Conservation (phyloP, 2,113 vertebrate genomes). For the Sisor rabdophorus region DNA sequence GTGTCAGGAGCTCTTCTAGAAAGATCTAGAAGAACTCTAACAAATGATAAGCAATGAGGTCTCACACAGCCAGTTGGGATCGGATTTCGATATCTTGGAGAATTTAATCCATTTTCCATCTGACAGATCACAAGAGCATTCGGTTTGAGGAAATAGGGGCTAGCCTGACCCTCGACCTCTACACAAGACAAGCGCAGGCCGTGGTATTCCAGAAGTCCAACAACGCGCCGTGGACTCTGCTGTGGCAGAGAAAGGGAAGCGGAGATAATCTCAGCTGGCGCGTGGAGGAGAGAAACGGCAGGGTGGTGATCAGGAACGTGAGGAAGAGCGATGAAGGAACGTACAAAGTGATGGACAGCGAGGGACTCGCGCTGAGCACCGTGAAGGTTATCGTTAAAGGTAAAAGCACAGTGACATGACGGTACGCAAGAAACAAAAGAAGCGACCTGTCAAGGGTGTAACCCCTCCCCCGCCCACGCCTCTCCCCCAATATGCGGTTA, state of each 20-base stretch:
- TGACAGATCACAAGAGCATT: slow-evolving; percentile 54
- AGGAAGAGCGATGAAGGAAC: slow-evolving; percentile 43
- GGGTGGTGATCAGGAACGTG: slow-evolving; percentile 47
- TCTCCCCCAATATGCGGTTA: no score
- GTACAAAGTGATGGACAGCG: slow-evolving; percentile 62
- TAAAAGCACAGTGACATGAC: slow-evolving; percentile 25
- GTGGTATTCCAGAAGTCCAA: slow-evolving; percentile 58
- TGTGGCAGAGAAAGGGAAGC: slow-evolving; percentile 52
- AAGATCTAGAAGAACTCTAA: no score
- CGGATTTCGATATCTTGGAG: not conserved
- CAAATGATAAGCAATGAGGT: no score
- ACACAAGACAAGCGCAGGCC: slow-evolving; percentile 48
- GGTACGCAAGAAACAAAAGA: no score
- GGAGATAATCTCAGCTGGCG: not conserved
- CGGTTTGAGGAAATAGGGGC: slow-evolving; percentile 31
- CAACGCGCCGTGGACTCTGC: slow-evolving; percentile 20
- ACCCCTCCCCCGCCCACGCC: no score
- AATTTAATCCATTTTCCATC: not conserved
- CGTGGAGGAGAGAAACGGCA: not conserved
- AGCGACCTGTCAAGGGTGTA: no score
- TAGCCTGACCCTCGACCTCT: slow-evolving; percentile 58
- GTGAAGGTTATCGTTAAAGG: slow-evolving; percentile 57
- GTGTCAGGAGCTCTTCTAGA: no score
- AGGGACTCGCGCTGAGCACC: slow-evolving; percentile 63
- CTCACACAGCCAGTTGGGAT: not conserved